Evolutionary conservation across 2,888 invertebrate genomes (phyloP).

Genomic region (Actias luna): DNA sequence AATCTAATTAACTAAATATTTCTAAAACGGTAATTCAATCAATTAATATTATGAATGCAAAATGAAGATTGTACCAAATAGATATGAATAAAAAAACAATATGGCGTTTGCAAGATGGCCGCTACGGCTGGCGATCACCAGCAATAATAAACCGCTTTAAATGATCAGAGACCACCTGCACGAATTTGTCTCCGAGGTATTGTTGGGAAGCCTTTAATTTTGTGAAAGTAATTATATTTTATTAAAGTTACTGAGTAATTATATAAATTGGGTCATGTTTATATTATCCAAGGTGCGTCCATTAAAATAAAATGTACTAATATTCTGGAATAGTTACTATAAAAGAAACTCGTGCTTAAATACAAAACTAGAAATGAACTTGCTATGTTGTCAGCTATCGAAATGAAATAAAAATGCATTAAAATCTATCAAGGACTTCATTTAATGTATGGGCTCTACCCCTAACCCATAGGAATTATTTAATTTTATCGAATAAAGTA

Average conservation of each 20-base stretch:
- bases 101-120: conserved; percentile 59
- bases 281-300: conserved; percentile 9
- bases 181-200: conserved; percentile 41
- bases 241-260: conserved; percentile 21
- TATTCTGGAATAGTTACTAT: neutral
- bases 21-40: neutral
- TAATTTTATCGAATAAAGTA: no score
- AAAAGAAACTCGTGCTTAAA: neutral
- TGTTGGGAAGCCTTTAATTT: conserved; percentile 23
- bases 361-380: neutral
- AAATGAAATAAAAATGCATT: no score
- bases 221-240: conserved; percentile 21
- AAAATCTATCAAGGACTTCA: no score
- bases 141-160: conserved; percentile 61
- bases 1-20: neutral
- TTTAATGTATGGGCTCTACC: no score
- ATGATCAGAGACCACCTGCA: conserved; percentile 64
- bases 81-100: conserved; percentile 58
- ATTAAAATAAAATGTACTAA: neutral
- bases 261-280: conserved; percentile 17
- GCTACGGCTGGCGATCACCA: conserved; percentile 54
- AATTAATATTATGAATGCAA: neutral
- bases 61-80: neutral
- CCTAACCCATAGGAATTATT: no score
- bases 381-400: neutral